Percentiles rank a stretch among this genome's conserved stretches.
Conservation (phyloP, 2,888 invertebrate genomes). For the Eupsilia transversa region DNA sequence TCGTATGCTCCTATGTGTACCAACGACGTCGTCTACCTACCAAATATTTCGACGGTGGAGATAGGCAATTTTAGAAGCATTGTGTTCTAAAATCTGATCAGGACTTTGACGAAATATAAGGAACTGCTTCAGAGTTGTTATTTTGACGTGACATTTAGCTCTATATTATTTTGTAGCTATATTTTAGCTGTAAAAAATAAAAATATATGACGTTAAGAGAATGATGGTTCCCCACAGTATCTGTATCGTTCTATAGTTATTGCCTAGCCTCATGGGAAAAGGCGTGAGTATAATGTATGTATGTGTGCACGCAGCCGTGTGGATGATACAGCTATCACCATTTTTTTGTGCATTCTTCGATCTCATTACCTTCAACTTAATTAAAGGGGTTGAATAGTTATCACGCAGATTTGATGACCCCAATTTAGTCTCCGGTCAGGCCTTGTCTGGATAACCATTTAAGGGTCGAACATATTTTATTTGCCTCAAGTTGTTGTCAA, state of each 20-base stretch:
- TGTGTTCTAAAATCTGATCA: slow-evolving; percentile 21
- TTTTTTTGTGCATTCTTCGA: neutral
- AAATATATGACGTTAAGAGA: neutral
- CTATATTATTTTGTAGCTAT: neutral
- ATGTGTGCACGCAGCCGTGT: neutral
- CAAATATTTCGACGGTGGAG: slow-evolving; percentile 1
- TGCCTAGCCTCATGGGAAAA: neutral
- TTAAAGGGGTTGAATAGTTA: neutral
- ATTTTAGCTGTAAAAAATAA: neutral
- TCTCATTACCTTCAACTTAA: neutral
- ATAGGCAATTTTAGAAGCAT: slow-evolving; percentile 35
- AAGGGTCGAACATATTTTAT: neutral
- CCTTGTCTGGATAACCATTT: neutral
- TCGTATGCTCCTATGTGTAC: slow-evolving; percentile 5
- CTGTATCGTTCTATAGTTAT: neutral
- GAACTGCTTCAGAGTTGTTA: neutral
- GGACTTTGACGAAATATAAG: neutral
- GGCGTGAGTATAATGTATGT: neutral
- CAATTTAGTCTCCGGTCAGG: neutral
- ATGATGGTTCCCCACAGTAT: neutral
- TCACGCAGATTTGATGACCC: neutral
- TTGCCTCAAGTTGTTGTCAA: neutral
- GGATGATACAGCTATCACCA: neutral
- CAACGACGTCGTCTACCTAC: slow-evolving; percentile 25
- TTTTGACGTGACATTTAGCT: neutral